phyloP scores from a whole-genome alignment of 2,113 vertebrate species.

The Drymodes brunneopygia region DNA sequence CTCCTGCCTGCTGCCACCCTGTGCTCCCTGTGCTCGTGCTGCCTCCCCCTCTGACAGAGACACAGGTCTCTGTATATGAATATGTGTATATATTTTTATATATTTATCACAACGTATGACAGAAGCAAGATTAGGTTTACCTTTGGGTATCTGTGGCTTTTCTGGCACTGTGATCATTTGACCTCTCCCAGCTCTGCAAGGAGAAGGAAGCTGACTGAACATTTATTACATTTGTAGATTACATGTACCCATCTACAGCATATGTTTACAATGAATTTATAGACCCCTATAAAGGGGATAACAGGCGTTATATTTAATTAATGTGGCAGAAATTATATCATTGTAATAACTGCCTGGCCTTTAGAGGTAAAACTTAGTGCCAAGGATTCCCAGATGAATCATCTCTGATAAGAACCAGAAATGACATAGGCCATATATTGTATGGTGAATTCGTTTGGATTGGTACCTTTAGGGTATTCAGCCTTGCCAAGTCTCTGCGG shows the following conservation, averaged over 20 bases:
- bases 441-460: slow-evolving; percentile 52
- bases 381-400: slow-evolving; percentile 58
- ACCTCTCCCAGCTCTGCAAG: background rate
- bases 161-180: background rate
- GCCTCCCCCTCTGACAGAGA: background rate
- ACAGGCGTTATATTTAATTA: slow-evolving; percentile 49
- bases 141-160: background rate
- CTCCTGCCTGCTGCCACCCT: background rate
- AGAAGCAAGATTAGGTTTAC: background rate
- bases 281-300: slow-evolving; percentile 28
- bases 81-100: fast-evolving
- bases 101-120: background rate
- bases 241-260: background rate
- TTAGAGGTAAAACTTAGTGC: slow-evolving; percentile 29
- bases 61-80: background rate
- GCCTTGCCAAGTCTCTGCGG: slow-evolving; percentile 47
- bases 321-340: slow-evolving; percentile 44
- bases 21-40: fast-evolving
- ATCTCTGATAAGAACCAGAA: slow-evolving; percentile 47
- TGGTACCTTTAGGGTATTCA: slow-evolving; percentile 63
- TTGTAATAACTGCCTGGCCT: slow-evolving; percentile 48
- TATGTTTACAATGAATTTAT: slow-evolving; percentile 34
- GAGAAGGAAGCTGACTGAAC: background rate
- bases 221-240: background rate
- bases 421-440: slow-evolving; percentile 47